Conservation (phyloP, 1,140 invertebrate species). For the Panagrolaimus sp. region DNA sequence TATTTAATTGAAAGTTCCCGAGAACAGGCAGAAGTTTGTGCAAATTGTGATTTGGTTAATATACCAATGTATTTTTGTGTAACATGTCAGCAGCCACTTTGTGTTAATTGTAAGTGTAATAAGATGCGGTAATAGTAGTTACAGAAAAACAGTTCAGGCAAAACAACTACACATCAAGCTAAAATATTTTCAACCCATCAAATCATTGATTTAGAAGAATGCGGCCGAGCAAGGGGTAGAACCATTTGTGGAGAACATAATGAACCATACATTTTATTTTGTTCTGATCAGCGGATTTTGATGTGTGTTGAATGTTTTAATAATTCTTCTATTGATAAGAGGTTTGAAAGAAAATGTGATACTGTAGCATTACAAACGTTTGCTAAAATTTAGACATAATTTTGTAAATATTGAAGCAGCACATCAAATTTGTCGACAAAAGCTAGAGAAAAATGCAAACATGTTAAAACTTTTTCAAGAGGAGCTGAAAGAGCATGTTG, state of each 20-base stretch:
- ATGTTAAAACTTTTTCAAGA: conserved; percentile 45
- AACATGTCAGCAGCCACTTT: conserved; percentile 57
- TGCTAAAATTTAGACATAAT: conserved; percentile 36
- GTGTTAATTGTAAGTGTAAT: conserved; percentile 36
- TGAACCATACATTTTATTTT: conserved; percentile 52
- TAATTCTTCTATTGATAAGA: conserved; percentile 31
- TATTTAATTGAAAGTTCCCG: conserved; percentile 50
- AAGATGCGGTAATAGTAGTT: conserved; percentile 9
- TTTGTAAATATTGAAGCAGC: conserved; percentile 54
- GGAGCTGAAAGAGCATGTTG: conserved; percentile 46
- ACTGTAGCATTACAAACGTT: neutral
- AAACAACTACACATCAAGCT: conserved; percentile 28
- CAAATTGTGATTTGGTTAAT: conserved; percentile 54
- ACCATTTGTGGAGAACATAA: conserved; percentile 42
- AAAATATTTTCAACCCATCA: conserved; percentile 52
- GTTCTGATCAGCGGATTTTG: conserved; percentile 41
- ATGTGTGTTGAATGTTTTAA: conserved; percentile 58
- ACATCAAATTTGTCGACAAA: conserved; percentile 50
- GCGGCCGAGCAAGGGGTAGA: conserved; percentile 31
- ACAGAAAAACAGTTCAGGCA: neutral
- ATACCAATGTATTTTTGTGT: conserved; percentile 57
- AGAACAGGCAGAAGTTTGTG: conserved; percentile 49
- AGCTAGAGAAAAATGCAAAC: conserved; percentile 49
- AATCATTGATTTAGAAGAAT: conserved; percentile 50
- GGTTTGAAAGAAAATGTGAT: neutral